Evolutionary conservation across 2,797 vertebrate species (phyloP), one percentile per base, ranked within the genome.

Genomic region (Thunnus albacares): DNA sequence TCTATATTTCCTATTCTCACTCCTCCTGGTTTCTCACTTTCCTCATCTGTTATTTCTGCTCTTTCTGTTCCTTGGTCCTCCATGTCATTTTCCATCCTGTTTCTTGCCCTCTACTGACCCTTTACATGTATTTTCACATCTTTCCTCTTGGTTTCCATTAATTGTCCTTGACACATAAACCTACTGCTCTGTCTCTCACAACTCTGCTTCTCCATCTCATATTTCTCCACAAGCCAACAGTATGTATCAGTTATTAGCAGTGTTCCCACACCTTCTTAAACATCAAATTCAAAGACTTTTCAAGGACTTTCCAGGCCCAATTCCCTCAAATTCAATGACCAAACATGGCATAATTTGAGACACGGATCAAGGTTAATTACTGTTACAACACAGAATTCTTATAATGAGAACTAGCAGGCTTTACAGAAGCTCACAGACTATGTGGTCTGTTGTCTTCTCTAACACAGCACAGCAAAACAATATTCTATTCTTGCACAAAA

Each of bases 21-120:
- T 61, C 9, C 8, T 64, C 8, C 55, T 51, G n/a, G 13, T 58
- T 13, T 65, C 22, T 72, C 38, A 68, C 26, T 53, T 49, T 59
- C 10, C 58, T 43, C n/a, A 70, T 61, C 20, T 59, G 3, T n/a
- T 49, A n/a, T 68, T 58, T 66, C 13, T 24, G 9, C 52, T 55
- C 10, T 20, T 33, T 61, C 26, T 15, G 55, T 47, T 45, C 11
- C 30, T 41, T 18, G 30, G 26, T 45, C 17, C 15, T 41, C 12
- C 33, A 56, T 49, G 33, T 30, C 5, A 1, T 53, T 63, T 45
- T 65, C 22, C 26, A 28, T 41, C 5, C 45, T 24, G 8, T 61
- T 52, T 57, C 28, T 60, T 41, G 41, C 33, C 61, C 5, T 61
- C n/a, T 24, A 5, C 18, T 33, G n/a, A 63, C 17, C 20, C 15